These are phyloP conservation scores for Thalassarche chlororhynchos DNA, from an alignment of 2,113 vertebrate species.

Conservation along the genomic window DNA sequence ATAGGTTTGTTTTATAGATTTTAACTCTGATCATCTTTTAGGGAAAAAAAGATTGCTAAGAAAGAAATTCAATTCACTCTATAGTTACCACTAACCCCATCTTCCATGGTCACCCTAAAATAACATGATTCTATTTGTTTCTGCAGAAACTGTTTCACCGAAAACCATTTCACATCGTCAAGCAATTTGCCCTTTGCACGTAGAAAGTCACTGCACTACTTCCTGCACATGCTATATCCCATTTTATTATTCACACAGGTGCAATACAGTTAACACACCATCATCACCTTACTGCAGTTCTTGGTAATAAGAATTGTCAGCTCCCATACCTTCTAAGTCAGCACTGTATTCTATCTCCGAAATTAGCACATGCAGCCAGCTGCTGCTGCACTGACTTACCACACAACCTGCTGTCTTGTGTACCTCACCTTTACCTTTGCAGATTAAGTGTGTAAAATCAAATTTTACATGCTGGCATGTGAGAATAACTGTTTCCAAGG, in stretches of 20 bases:
- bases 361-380: neutral
- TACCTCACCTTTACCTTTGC: neutral
- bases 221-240: neutral
- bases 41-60: neutral
- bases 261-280: neutral
- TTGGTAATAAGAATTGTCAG: neutral
- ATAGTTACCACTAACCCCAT: neutral
- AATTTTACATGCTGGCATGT: neutral
- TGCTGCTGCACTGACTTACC: neutral
- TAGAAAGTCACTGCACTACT: neutral
- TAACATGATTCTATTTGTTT: neutral
- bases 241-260: neutral
- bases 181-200: neutral
- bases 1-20: neutral
- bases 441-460: neutral
- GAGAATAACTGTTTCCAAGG: neutral
- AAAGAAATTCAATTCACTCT: neutral
- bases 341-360: neutral
- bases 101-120: neutral
- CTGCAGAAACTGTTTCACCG: neutral
- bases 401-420: neutral
- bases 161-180: neutral
- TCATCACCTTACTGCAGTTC: neutral
- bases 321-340: neutral
- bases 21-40: neutral